Evolutionary conservation across 2,113 vertebrate genomes (phyloP).

Genomic region (Ageneiosus marmoratus): DNA sequence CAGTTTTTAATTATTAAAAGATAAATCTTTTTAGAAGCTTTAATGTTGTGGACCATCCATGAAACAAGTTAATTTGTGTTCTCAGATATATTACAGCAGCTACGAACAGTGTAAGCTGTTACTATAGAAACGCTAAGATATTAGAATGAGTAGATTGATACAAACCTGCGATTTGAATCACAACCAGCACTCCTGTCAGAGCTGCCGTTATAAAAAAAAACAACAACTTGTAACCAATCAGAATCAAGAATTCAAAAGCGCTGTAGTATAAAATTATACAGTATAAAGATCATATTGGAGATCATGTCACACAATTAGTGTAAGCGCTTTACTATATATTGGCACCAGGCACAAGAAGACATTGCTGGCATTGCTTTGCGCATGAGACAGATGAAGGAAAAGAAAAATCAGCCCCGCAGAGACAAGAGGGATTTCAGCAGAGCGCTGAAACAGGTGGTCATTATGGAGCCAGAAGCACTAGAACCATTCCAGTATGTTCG

Average conservation of each 20-base stretch:
- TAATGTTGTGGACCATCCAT: too few species aligned
- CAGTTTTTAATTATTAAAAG: neutral
- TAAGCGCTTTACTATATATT: neutral
- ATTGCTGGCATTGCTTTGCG: neutral
- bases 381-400: slow-evolving; percentile 1
- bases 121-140: too few species aligned
- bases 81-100: too few species aligned
- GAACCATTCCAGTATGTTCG: slow-evolving; percentile 15
- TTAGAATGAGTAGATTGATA: neutral
- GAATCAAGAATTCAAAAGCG: neutral
- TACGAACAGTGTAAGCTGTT: too few species aligned
- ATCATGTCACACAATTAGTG: neutral
- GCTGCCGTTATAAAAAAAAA: neutral
- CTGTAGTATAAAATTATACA: neutral
- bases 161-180: neutral
- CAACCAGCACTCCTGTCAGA: neutral
- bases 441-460: slow-evolving; percentile 26
- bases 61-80: too few species aligned
- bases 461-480: slow-evolving; percentile 20
- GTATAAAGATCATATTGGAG: neutral
- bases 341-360: neutral
- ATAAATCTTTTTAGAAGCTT: too few species aligned
- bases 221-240: neutral
- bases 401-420: slow-evolving; percentile 1
- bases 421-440: neutral